phyloP scores from a whole-genome alignment of 2,113 vertebrate genomes.

The Misgurnus mizolepis region DNA sequence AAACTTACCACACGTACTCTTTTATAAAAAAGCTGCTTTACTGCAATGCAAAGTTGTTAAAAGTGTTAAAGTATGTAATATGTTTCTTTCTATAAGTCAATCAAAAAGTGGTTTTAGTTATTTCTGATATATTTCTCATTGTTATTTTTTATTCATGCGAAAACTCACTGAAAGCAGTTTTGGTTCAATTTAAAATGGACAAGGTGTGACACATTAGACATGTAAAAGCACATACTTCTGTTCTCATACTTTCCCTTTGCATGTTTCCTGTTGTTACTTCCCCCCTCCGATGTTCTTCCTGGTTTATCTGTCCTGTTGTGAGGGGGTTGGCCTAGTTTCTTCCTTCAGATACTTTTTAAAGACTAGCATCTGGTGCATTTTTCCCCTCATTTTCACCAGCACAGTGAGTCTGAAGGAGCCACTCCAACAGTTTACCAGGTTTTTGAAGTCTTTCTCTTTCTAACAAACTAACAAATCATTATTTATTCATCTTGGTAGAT shows the following conservation, averaged over 20 bases:
- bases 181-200: neutral
- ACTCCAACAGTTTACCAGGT: conserved; percentile 57
- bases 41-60: too few species aligned
- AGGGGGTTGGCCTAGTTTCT: conserved; percentile 61
- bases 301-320: conserved; percentile 48
- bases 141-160: too few species aligned
- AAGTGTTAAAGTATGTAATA: too few species aligned
- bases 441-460: conserved; percentile 61
- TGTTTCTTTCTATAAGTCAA: too few species aligned
- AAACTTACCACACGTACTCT: too few species aligned
- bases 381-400: conserved; percentile 56
- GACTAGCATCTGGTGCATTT: conserved; percentile 70
- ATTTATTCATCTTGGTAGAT: conserved; percentile 17
- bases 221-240: conserved; percentile 7
- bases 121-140: too few species aligned
- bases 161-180: too few species aligned
- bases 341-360: conserved; percentile 64
- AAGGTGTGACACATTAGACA: too few species aligned
- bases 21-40: too few species aligned
- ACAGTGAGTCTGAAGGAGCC: conserved; percentile 37
- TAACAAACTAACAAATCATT: conserved; percentile 22
- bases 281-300: conserved; percentile 45
- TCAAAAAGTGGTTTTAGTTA: too few species aligned
- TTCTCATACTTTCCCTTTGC: conserved; percentile 55
- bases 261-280: conserved; percentile 58